Base-by-base conservation (phyloP, 1,140 invertebrate genomes). In the Aphis craccivora region DNA sequence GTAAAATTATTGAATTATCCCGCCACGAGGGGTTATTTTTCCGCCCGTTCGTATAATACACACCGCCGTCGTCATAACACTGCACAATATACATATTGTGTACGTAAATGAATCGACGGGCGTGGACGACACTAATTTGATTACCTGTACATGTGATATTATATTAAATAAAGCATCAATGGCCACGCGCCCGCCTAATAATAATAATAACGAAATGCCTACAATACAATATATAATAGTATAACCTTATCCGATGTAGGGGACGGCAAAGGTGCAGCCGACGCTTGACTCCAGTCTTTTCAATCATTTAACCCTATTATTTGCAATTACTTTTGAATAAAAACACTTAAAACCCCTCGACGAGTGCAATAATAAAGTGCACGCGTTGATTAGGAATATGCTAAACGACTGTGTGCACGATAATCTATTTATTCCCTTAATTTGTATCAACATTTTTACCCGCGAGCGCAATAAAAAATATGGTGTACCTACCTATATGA, bases 111-210 rank as follows among this genome's bases (percentile, higher is more conserved):
- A 76, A 76, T 76, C 30, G 60, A 51, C 89, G 35, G 51, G 89
- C 37, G 60, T 90, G 53, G 89, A 90, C n/a, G 48, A 40, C n/a
- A 60, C 7, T 90, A 90, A 55, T 55, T 90, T 90, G 30, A 90
- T 90, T 90, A 90, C 60, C 60, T 76, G 18, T 76, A 76, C 18
- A n/a, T n/a, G 60, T 40, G 37, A 40, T 40, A 76, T 76, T 40
- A 76, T 76, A 76, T 76, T 76, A 76, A 76, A 76, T 60, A 40
- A 55, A 90, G 55, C 89, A 90, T 90, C 89, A 90, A 90, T 90
- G 51, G 89, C 35, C 89, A 90, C 89, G 89, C 51, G 89, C 48
- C 48, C 87, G 87, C 35, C 87, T 89, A 89, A 89, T 89, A 89
- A 89, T 53, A 89, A 76, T 76, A 76, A 76, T 76, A n/a, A n/a